These are phyloP conservation scores for Psilopogon haemacephalus DNA, from an alignment of 2,113 vertebrate species.

Conservation along the genomic window DNA sequence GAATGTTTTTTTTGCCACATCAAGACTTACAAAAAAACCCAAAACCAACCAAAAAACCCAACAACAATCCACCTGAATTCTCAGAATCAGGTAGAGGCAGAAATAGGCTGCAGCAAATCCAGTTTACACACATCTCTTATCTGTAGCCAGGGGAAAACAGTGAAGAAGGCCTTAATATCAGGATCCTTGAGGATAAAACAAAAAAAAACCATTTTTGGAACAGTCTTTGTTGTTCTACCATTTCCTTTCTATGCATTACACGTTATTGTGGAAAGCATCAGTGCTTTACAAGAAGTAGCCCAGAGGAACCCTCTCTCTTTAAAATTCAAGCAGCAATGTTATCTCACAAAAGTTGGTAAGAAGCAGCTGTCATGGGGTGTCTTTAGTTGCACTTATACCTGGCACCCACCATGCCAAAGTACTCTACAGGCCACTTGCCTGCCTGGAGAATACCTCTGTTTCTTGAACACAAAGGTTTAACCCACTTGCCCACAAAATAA, in stretches of 20 bases:
- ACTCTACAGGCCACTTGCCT: background rate
- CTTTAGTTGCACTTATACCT: background rate
- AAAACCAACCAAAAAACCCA: background rate
- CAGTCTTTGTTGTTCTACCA: background rate
- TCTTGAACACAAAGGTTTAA: background rate
- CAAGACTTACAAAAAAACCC: background rate
- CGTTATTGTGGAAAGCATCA: background rate
- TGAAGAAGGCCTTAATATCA: background rate
- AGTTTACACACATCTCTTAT: background rate
- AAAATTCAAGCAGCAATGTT: background rate
- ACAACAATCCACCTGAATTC: background rate
- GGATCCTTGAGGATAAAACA: background rate
- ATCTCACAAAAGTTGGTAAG: background rate
- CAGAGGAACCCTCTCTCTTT: background rate
- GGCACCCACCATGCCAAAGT: background rate
- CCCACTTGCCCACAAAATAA: background rate
- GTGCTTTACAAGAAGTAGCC: background rate
- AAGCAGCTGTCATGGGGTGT: background rate
- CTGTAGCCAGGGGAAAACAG: background rate
- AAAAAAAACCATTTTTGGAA: background rate
- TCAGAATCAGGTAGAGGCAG: background rate
- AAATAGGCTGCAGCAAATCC: background rate
- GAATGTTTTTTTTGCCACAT: background rate
- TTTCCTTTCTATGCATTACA: background rate
- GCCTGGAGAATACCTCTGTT: background rate